Base-by-base conservation (phyloP, 2,888 invertebrate species). In the Spisula subtruncata region DNA sequence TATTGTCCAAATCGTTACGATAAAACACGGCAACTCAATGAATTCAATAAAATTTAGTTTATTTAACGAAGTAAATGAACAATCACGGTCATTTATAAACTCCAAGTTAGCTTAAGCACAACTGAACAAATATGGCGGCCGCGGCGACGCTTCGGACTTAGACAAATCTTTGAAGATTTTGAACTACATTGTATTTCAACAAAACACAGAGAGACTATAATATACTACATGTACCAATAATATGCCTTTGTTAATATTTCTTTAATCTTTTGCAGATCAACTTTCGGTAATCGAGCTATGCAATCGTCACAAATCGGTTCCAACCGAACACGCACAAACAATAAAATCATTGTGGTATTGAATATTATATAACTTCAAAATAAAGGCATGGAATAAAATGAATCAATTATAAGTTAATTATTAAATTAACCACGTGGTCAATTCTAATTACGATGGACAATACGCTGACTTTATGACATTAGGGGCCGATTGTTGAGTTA, bases 321-420 rank as follows among this genome's bases (percentile, higher is more conserved):
- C 35, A 35, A 14, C 12, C 32, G 32, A 32, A 75, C 35, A 35
- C 75, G 75, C 25, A 10, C 18, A 32, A 6, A 75, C 35, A 75
- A 75, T 35, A 32, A 0, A 75, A 10, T 75, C 12, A 75, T 35
- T 75, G 35, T 75, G 12, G 16, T 32, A 32, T 35, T 16, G 35
- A 18, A 32, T 16, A 20, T 75, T 75, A 75, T 75, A 75, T 75
- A 75, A 75, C 35, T 75, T 18, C 32, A 75, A 75, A 75, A 25
- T 75, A 35, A 35, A 75, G 29, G 29, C 35, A 35, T 16, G 29
- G 1, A 32, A 32, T 35, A 35, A 75, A 75, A 75, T 75, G 25
- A 75, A 12, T 75, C 16, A 32, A 75, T 75, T 75, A 75, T 75
- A 75, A 32, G 32, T 35, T 75, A 35, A 75, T 75, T 75, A 75